These are phyloP conservation scores for Pachypeltis micranthus DNA, from an alignment of 1,140 invertebrate species.

Conservation along the genomic window DNA sequence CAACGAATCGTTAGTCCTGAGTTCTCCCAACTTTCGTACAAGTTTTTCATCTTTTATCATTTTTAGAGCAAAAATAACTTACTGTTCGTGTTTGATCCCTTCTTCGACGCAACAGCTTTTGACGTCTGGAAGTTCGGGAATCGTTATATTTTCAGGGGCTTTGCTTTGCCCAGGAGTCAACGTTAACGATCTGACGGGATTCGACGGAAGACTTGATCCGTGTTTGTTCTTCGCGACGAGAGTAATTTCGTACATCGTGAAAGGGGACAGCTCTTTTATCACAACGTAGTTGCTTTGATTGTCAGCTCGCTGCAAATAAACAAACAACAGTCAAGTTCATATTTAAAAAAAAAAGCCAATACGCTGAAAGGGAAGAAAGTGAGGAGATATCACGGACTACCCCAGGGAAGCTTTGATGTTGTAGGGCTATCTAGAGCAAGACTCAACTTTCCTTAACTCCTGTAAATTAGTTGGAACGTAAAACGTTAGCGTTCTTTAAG, in stretches of 20 bases:
- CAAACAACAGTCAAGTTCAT: background rate
- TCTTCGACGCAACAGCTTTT: slow-evolving; percentile 53
- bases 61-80: slow-evolving; percentile 27
- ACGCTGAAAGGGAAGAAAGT: too few species aligned
- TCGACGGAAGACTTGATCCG: slow-evolving; percentile 60
- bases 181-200: slow-evolving; percentile 53
- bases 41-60: background rate
- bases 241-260: slow-evolving; percentile 70
- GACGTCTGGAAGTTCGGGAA: slow-evolving; percentile 55
- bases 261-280: slow-evolving; percentile 48
- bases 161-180: slow-evolving; percentile 46
- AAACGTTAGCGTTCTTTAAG: too few species aligned
- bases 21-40: slow-evolving; percentile 13
- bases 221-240: slow-evolving; percentile 57
- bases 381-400: too few species aligned
- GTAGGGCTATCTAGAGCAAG: too few species aligned
- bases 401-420: too few species aligned
- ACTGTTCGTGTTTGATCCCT: slow-evolving; percentile 55
- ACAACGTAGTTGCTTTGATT: slow-evolving; percentile 42
- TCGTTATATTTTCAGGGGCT: slow-evolving; percentile 35
- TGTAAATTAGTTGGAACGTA: too few species aligned
- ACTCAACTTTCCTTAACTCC: too few species aligned
- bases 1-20: too few species aligned
- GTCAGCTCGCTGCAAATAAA: slow-evolving; percentile 37
- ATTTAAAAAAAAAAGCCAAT: too few species aligned